Evolutionary conservation across 2,113 vertebrate genomes (phyloP).

Genomic region (Maccullochella peelii): DNA sequence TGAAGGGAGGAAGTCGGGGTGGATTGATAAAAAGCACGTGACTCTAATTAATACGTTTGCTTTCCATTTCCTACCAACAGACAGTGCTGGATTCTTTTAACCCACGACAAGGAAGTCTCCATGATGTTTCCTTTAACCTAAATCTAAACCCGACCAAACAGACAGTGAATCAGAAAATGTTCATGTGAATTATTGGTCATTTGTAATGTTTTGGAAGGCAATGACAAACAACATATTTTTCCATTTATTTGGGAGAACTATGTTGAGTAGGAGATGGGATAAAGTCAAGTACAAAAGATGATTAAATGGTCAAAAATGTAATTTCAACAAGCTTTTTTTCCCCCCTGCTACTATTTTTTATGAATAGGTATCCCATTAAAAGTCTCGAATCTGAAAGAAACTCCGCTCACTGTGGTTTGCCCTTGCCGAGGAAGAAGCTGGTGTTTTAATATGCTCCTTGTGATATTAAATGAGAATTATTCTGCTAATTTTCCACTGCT

Average conservation of each 20-base stretch:
- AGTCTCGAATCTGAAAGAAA: neutral
- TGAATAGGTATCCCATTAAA: neutral
- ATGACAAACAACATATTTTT: neutral
- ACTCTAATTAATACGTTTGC: too few species aligned
- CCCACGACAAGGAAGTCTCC: too few species aligned
- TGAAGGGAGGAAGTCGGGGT: too few species aligned
- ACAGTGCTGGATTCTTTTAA: too few species aligned
- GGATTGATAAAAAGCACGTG: too few species aligned
- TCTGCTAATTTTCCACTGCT: conserved; percentile 5
- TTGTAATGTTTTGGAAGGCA: neutral
- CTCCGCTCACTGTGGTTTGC: neutral
- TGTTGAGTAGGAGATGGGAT: too few species aligned
- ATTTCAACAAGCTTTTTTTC: neutral
- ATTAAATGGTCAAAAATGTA: neutral
- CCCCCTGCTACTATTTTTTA: neutral
- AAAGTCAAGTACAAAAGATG: neutral
- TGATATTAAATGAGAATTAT: conserved; percentile 42
- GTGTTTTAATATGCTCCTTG: conserved; percentile 35
- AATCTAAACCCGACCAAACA: neutral
- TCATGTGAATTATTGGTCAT: neutral
- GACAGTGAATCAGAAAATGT: neutral
- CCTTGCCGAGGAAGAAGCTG: conserved; percentile 22
- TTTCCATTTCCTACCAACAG: too few species aligned
- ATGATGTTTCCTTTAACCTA: neutral
- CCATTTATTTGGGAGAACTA: too few species aligned